These are phyloP conservation scores for Trachythela sp. DNA, from an alignment of 64 coral and sea anemone species.

Conservation along the genomic window DNA sequence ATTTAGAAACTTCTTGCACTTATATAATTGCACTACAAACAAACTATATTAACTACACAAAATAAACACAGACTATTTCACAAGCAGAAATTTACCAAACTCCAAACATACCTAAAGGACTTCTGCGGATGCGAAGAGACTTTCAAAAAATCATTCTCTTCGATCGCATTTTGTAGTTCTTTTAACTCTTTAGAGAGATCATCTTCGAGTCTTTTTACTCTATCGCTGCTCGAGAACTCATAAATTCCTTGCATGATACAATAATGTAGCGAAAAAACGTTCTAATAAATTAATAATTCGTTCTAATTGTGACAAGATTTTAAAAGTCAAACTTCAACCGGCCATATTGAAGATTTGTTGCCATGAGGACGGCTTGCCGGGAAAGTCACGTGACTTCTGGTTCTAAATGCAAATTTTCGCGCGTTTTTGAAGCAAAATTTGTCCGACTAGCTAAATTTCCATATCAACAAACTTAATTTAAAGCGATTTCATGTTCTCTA, in stretches of 20 bases:
- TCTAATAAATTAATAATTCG: too few species aligned
- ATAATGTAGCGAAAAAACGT: not conserved
- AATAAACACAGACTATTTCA: not conserved
- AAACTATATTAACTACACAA: too few species aligned
- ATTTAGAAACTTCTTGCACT: too few species aligned
- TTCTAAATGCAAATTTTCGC: too few species aligned
- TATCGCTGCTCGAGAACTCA: slow-evolving; percentile 77
- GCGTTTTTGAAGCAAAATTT: too few species aligned
- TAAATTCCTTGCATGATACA: slow-evolving; percentile 86
- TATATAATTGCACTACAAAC: too few species aligned
- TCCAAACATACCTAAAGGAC: slow-evolving; percentile 54
- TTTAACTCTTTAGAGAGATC: slow-evolving; percentile 84
- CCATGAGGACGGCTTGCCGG: not conserved
- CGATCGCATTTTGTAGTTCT: slow-evolving; percentile 90
- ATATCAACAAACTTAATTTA: too few species aligned
- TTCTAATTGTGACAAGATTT: not conserved
- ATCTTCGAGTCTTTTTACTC: slow-evolving; percentile 76
- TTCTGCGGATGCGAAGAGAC: slow-evolving; percentile 38
- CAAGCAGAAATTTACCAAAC: not conserved
- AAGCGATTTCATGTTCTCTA: too few species aligned
- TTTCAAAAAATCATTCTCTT: slow-evolving; percentile 78
- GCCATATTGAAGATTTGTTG: not conserved
- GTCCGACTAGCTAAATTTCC: too few species aligned
- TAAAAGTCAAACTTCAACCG: not conserved
- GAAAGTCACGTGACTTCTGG: not conserved